Conservation (phyloP, 2,113 vertebrate genomes). For the Ciconia maguari region DNA sequence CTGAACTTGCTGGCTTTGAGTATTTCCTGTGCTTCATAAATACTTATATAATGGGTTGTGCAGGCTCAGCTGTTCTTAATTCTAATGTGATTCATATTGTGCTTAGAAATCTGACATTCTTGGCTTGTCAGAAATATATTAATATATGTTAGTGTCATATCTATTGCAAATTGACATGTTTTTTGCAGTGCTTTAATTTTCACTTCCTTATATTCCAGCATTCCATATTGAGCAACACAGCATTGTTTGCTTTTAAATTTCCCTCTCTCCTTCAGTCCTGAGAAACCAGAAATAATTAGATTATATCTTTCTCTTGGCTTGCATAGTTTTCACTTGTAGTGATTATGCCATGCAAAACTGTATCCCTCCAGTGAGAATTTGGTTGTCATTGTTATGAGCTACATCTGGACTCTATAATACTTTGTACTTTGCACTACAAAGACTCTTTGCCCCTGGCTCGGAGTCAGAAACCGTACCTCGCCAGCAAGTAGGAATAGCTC, state of each 20-base stretch:
- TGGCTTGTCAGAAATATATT: conserved; percentile 55
- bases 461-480: not conserved
- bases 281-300: conserved; percentile 53
- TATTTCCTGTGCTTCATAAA: conserved; percentile 53
- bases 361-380: conserved; percentile 44
- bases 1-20: conserved; percentile 40
- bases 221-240: conserved; percentile 14
- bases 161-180: conserved; percentile 33
- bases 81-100: conserved; percentile 54
- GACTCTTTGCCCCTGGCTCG: not conserved
- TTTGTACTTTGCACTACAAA: conserved; percentile 1
- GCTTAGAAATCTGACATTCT: conserved; percentile 54
- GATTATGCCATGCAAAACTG: conserved; percentile 43
- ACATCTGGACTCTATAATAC: conserved; percentile 35
- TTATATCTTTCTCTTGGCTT: conserved; percentile 34
- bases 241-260: conserved; percentile 55
- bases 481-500: not conserved
- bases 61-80: conserved; percentile 64
- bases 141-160: conserved; percentile 28
- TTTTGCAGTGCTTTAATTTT: conserved; percentile 39
- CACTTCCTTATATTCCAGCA: conserved; percentile 25
- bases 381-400: conserved; percentile 36
- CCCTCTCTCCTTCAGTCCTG: conserved; percentile 8
- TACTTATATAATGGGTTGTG: conserved; percentile 50
- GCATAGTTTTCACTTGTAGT: conserved; percentile 15